These are phyloP conservation scores for Eudemis profundana DNA, from an alignment of 2,888 invertebrate species.

Conservation along the genomic window DNA sequence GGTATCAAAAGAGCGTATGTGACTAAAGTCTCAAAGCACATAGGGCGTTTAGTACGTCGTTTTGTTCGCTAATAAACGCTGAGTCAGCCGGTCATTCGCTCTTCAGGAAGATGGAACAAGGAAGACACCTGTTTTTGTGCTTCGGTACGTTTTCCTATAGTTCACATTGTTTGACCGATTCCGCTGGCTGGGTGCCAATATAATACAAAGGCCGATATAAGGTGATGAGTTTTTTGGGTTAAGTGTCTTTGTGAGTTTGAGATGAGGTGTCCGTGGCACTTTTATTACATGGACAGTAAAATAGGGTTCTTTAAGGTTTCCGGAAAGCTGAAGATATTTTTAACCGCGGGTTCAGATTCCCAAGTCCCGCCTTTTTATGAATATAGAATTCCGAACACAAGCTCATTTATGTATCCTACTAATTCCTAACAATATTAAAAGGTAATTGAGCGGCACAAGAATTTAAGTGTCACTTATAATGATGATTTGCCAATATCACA, in stretches of 20 bases:
- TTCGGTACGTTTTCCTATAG: constrained; percentile 24
- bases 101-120: constrained; percentile 37
- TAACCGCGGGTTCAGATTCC: too few species aligned
- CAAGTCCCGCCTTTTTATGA: too few species aligned
- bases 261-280: neutral
- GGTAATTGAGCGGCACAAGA: too few species aligned
- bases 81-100: constrained; percentile 41
- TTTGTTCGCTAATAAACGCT: constrained; percentile 8
- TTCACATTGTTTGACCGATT: constrained; percentile 16
- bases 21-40: neutral
- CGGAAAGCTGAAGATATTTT: neutral
- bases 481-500: too few species aligned
- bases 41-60: neutral
- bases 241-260: constrained; percentile 13
- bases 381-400: too few species aligned
- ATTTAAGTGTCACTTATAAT: too few species aligned
- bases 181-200: constrained; percentile 16
- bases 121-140: constrained; percentile 35
- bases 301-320: neutral
- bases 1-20: neutral
- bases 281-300: neutral
- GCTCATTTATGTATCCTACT: too few species aligned
- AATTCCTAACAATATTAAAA: too few species aligned
- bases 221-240: constrained; percentile 3
- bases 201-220: constrained; percentile 11